Percentiles rank a stretch among this genome's conserved stretches.
phyloP scores from a whole-genome alignment of 1,140 invertebrate species.

The Caligus rogercresseyi region DNA sequence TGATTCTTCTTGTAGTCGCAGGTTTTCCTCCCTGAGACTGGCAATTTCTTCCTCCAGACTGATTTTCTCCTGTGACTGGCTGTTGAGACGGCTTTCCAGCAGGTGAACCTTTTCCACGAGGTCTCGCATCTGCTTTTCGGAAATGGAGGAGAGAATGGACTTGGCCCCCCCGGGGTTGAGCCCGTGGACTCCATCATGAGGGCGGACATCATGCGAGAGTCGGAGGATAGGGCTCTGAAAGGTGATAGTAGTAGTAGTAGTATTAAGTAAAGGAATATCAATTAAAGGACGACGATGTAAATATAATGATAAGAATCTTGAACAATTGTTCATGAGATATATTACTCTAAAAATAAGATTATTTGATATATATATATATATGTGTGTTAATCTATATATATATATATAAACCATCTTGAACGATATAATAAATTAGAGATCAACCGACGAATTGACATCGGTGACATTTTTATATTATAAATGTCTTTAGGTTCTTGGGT shows the following conservation, averaged over 20 bases:
- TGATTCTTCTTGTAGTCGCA: conserved; percentile 65
- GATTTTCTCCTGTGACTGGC: background rate
- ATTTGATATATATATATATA: no score
- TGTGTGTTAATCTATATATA: no score
- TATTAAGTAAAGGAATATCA: no score
- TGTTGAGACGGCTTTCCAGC: conserved; percentile 7
- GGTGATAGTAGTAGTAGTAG: no score
- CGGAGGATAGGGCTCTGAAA: no score
- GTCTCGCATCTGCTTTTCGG: background rate
- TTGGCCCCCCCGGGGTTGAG: background rate
- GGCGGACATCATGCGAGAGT: background rate
- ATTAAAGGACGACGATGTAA: background rate
- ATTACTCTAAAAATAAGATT: no score
- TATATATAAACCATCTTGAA: no score
- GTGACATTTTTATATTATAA: no score
- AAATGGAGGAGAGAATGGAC: background rate
- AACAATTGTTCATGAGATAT: background rate
- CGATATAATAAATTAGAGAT: no score
- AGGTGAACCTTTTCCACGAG: conserved; percentile 44
- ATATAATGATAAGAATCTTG: background rate
- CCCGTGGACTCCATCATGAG: background rate
- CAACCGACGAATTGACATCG: no score
- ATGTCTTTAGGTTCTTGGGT: no score
- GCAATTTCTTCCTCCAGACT: conserved; percentile 10
- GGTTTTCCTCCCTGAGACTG: conserved; percentile 49